A percentile compares a stretch with the other conserved stretches of the same genome.
Evolutionary conservation across 1,140 invertebrate genomes (phyloP).

Genomic region (Drosophila ohnishii): DNA sequence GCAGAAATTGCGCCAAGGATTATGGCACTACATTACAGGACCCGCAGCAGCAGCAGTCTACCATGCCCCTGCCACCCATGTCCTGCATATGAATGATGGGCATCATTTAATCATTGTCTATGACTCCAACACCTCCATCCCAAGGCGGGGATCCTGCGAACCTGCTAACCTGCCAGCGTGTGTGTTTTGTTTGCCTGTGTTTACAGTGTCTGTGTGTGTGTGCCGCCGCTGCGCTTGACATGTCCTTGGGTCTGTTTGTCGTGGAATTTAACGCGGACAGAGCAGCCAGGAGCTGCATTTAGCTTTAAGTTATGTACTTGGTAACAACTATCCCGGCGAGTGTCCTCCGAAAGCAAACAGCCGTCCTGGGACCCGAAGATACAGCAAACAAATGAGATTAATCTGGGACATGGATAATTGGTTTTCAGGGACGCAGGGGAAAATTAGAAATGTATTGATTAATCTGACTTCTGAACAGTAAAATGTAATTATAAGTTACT

Average conservation of each 20-base stretch:
- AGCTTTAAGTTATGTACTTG: conserved; percentile 76
- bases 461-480: background rate
- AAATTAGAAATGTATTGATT: no score
- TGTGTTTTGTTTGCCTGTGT: conserved; percentile 59
- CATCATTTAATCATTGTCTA: conserved; percentile 81
- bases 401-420: conserved; percentile 34
- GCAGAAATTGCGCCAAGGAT: conserved; percentile 78
- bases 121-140: conserved; percentile 69
- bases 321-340: conserved; percentile 51
- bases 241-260: conserved; percentile 78
- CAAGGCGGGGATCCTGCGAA: conserved; percentile 2
- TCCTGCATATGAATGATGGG: conserved; percentile 79
- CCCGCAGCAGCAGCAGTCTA: conserved; percentile 17
- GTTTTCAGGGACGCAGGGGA: conserved; percentile 5
- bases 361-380: background rate
- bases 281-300: conserved; percentile 24
- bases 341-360: conserved; percentile 46
- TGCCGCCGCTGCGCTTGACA: conserved; percentile 71
- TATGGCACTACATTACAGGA: conserved; percentile 79
- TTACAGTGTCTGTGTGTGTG: conserved; percentile 9
- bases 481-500: background rate
- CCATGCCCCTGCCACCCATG: conserved; percentile 2
- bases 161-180: conserved; percentile 3
- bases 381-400: conserved; percentile 45
- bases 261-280: conserved; percentile 66